A percentile compares a stretch with the other conserved stretches of the same genome.
These are phyloP conservation scores for Drosophila ochracea DNA, from an alignment of 2,888 invertebrate species.

Conservation along the genomic window DNA sequence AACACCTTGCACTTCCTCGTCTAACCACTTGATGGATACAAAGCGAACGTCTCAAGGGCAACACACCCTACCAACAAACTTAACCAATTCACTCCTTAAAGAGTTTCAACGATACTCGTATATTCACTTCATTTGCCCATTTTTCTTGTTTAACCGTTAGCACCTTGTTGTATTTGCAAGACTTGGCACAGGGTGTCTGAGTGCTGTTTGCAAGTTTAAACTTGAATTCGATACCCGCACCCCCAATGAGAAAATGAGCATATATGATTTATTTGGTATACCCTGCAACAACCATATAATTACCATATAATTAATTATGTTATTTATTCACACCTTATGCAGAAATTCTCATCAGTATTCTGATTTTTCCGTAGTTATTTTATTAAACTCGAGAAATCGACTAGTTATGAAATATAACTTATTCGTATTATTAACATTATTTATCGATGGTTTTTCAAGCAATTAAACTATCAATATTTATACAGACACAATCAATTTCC, in stretches of 20 bases:
- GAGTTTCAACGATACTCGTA: background rate
- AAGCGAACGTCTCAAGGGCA: constrained; percentile 48
- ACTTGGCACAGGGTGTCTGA: background rate
- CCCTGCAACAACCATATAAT: background rate
- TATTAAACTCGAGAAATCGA: background rate
- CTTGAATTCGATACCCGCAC: background rate
- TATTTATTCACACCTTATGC: background rate
- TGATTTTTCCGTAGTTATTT: background rate
- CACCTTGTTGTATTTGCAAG: background rate
- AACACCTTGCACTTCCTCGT: constrained; percentile 56
- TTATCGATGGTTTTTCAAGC: background rate
- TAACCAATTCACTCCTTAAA: background rate
- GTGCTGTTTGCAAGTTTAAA: background rate
- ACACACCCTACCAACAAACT: constrained; percentile 1
- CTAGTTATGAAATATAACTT: background rate
- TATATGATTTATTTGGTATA: background rate
- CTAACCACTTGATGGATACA: constrained; percentile 38
- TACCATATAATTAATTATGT: background rate
- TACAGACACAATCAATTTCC: background rate
- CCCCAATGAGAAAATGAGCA: background rate
- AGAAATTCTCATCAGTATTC: background rate
- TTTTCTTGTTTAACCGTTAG: background rate
- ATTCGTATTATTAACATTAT: background rate
- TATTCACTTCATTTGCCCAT: background rate
- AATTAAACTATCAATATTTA: background rate